Percentiles rank a stretch among this genome's conserved stretches.
These are phyloP conservation scores for Pyrocephalus nanus DNA, from an alignment of 2,797 vertebrate genomes.

Conservation along the genomic window DNA sequence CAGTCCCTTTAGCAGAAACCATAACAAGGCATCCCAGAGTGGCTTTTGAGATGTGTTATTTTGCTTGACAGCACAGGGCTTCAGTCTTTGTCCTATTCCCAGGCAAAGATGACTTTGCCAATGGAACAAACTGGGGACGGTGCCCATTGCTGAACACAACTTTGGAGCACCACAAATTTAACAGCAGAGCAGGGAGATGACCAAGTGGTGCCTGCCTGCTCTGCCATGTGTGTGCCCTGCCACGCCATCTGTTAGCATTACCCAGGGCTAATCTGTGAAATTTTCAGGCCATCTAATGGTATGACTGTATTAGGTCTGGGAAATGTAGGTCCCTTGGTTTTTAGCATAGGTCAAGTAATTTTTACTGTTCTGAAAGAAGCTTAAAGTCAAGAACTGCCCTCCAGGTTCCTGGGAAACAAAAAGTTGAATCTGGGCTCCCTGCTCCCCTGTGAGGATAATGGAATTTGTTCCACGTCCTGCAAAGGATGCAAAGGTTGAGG, in stretches of 20 bases:
- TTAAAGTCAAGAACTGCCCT: neutral
- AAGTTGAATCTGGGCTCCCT: neutral
- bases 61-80: neutral
- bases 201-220: constrained; percentile 1
- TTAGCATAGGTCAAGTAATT: neutral
- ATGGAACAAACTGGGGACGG: neutral
- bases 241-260: constrained; percentile 22
- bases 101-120: neutral
- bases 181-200: constrained; percentile 10
- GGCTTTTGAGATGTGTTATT: neutral
- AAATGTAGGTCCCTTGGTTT: neutral
- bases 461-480: neutral
- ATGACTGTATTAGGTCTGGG: neutral
- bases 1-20: neutral
- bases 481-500: neutral
- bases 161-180: neutral
- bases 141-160: neutral
- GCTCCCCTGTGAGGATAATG: accelerated
- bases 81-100: neutral
- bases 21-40: neutral
- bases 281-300: neutral
- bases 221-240: neutral
- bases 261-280: neutral
- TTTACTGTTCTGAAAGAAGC: neutral
- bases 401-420: neutral